phyloP scores from a whole-genome alignment of 2,113 vertebrate genomes.

The Melanocharis versteri region DNA sequence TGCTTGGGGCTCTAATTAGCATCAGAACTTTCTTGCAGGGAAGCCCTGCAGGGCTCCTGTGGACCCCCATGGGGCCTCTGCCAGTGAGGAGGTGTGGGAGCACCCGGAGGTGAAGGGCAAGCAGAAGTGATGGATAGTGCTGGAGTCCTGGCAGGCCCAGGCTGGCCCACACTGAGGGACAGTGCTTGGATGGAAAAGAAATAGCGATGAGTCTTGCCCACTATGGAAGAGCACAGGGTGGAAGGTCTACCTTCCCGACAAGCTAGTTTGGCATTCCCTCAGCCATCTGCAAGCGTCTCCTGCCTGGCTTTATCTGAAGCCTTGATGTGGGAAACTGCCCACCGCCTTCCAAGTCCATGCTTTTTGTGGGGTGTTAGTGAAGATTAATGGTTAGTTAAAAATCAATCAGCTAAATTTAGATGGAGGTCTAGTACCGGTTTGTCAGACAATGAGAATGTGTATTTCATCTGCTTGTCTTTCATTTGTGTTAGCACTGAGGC shows the following conservation, averaged over 20 bases:
- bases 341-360: neutral
- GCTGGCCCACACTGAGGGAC: rapidly evolving
- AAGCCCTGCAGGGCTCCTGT: neutral
- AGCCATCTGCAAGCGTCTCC: neutral
- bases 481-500: neutral
- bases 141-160: neutral
- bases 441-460: neutral
- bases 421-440: neutral
- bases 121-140: neutral
- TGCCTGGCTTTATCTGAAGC: neutral
- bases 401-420: neutral
- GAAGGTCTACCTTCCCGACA: neutral
- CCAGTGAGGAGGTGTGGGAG: neutral
- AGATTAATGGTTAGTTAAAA: neutral
- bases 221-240: neutral
- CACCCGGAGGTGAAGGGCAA: neutral
- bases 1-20: neutral
- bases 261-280: neutral
- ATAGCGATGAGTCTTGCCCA: rapidly evolving
- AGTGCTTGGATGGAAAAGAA: neutral
- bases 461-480: neutral
- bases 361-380: neutral
- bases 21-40: neutral
- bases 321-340: neutral
- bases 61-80: neutral